These are phyloP conservation scores for Istiophorus platypterus DNA, from an alignment of 2,113 vertebrate genomes.

Conservation along the genomic window DNA sequence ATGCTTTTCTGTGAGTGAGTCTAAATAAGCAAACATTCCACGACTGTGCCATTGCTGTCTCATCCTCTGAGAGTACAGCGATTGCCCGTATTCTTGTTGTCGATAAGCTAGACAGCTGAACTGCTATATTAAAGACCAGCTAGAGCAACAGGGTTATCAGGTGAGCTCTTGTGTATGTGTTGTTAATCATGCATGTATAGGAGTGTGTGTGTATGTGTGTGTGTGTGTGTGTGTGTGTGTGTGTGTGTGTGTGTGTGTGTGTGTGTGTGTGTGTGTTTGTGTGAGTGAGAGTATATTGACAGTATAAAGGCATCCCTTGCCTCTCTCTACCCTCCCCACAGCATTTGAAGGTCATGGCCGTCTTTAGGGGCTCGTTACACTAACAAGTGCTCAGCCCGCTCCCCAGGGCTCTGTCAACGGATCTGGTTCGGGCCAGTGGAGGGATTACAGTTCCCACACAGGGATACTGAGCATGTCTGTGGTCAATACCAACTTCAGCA, in stretches of 20 bases:
- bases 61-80: slow-evolving; percentile 19
- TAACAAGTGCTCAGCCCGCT: slow-evolving; percentile 58
- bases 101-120: slow-evolving; percentile 5
- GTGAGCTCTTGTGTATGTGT: not conserved
- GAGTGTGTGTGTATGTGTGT: not conserved
- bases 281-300: slow-evolving; percentile 2
- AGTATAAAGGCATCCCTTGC: slow-evolving; percentile 32
- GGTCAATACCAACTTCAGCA: not conserved
- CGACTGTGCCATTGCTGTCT: slow-evolving; percentile 29
- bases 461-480: not conserved
- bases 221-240: slow-evolving; percentile 18
- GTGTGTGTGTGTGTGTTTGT: slow-evolving; percentile 16
- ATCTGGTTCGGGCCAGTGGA: slow-evolving; percentile 14
- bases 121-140: slow-evolving; percentile 58
- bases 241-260: not conserved
- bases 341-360: slow-evolving; percentile 59
- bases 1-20: not conserved
- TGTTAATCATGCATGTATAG: too few relatives aligned
- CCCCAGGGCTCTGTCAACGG: slow-evolving; percentile 36
- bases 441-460: slow-evolving; percentile 13
- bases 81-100: slow-evolving; percentile 48
- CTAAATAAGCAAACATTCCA: slow-evolving; percentile 34
- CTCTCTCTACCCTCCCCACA: slow-evolving; percentile 14
- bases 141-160: slow-evolving; percentile 43
- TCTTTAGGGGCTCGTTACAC: slow-evolving; percentile 56